Evolutionary conservation across 1,140 invertebrate species (phyloP).

Genomic region (Sminthurides bifidus): DNA sequence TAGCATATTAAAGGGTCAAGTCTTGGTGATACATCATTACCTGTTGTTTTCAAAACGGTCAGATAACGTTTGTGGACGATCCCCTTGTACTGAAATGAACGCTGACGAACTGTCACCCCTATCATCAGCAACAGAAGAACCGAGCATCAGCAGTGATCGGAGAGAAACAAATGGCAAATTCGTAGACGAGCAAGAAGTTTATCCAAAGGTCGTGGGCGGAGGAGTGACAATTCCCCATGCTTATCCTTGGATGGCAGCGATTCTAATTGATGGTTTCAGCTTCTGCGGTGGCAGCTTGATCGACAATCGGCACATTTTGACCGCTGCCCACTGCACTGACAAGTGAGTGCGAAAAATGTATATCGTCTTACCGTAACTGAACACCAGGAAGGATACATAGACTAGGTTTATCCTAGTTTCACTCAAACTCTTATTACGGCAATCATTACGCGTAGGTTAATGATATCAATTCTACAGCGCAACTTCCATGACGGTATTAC

Average conservation of each 20-base stretch:
- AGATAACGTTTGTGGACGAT: too few species aligned
- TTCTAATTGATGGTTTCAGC: slow-evolving; percentile 16
- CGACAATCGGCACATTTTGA: slow-evolving; percentile 17
- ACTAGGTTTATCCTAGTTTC: background rate
- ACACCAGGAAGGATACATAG: background rate
- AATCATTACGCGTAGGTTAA: background rate
- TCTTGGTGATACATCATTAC: too few species aligned
- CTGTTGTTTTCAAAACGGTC: too few species aligned
- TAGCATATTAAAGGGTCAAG: too few species aligned
- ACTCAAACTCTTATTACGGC: background rate
- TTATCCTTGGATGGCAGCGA: slow-evolving; percentile 23
- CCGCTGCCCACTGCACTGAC: slow-evolving; percentile 26
- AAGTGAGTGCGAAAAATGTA: slow-evolving; percentile 7
- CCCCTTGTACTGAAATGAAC: too few species aligned
- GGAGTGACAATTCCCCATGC: background rate
- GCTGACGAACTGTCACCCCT: too few species aligned
- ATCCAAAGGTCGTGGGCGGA: background rate
- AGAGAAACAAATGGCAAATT: background rate
- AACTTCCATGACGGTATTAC: slow-evolving; percentile 11
- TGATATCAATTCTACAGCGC: background rate
- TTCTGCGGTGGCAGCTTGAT: slow-evolving; percentile 18
- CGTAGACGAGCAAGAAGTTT: background rate
- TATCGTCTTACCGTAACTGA: background rate
- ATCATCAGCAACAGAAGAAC: background rate
- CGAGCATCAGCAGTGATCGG: background rate